Evolutionary conservation across 2,797 vertebrate species (phyloP).

Genomic region (Lerista edwardsae): DNA sequence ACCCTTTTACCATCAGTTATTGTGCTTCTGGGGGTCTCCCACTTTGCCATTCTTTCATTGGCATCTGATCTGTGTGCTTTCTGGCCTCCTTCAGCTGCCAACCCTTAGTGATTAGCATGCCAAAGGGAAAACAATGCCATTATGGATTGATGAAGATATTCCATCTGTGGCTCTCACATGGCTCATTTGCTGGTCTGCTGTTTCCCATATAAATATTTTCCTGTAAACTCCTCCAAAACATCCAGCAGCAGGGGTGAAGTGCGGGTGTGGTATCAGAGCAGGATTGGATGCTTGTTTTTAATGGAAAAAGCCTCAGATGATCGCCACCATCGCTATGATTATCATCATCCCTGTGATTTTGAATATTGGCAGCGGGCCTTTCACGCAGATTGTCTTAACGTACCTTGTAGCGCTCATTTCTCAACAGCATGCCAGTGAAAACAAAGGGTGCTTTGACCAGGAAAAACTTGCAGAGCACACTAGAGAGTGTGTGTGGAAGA

Average conservation of each 20-base stretch:
- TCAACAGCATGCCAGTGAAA: slow-evolving; percentile 10
- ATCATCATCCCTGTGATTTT: background rate
- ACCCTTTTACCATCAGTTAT: background rate
- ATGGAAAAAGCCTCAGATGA: accelerated
- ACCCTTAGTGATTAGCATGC: slow-evolving; percentile 58
- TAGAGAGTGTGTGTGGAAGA: slow-evolving; percentile 55
- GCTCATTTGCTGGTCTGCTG: background rate
- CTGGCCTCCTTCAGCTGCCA: slow-evolving; percentile 31
- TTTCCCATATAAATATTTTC: slow-evolving; percentile 15
- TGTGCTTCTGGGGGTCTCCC: slow-evolving; percentile 28
- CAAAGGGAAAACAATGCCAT: slow-evolving; percentile 54
- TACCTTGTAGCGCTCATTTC: slow-evolving; percentile 65
- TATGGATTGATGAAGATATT: slow-evolving; percentile 56
- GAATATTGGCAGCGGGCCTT: background rate
- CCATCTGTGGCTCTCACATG: slow-evolving; percentile 37
- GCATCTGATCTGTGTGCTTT: slow-evolving; percentile 33
- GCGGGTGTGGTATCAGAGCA: background rate
- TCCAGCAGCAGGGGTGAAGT: background rate
- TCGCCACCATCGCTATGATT: background rate
- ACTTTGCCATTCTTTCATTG: background rate
- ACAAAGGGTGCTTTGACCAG: slow-evolving; percentile 73
- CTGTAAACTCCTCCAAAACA: background rate
- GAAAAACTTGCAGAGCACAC: background rate
- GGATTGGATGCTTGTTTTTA: background rate
- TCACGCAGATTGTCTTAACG: slow-evolving; percentile 44